Evolutionary conservation across 2,888 invertebrate genomes (phyloP), one percentile per base, ranked within the genome.

Genomic region (Gibbula magus): DNA sequence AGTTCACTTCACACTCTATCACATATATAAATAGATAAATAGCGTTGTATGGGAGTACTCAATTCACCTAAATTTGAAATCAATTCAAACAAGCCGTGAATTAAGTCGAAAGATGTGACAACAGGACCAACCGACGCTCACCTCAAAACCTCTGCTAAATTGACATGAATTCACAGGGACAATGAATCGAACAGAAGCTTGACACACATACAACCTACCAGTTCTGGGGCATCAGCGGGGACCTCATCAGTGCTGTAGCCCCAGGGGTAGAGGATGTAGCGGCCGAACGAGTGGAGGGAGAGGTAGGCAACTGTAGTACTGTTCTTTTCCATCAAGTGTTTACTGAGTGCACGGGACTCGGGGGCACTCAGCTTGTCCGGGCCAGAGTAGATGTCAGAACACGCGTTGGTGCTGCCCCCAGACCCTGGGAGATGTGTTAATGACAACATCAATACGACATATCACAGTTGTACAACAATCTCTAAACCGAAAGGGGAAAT

Each of bases 361-460:
- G 96, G 96, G 93, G 96, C 96, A 0, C 96, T 96, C 91, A 96
- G 96, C 0, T 96, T 94, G 0, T 90, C 91, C 0, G 95, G 93
- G 18, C 98, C 98, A 56, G 96, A 95, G 90, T 95, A 98, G 35
- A 96, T 96, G 87, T 97, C 96, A 29, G 95, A 94, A 87, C 97
- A 97, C 0, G 96, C 96, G 90, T 96, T 95, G 66, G 94, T 95
- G 20, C 97, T 97, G 0, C 97, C 96, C 0, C 98, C 98, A 5
- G 83, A 74, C 13, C 45, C 91, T 91, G 82, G 0, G 79, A n/a
- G n/a, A n/a, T n/a, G n/a, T n/a, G n/a, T n/a, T n/a, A n/a, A n/a
- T n/a, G n/a, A n/a, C n/a, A n/a, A n/a, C n/a, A n/a, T n/a, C n/a
- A n/a, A n/a, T n/a, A n/a, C n/a, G n/a, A n/a, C n/a, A n/a, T n/a